Evolutionary conservation across 2,113 vertebrate genomes (phyloP).

Genomic region (Ploceus nigricollis): DNA sequence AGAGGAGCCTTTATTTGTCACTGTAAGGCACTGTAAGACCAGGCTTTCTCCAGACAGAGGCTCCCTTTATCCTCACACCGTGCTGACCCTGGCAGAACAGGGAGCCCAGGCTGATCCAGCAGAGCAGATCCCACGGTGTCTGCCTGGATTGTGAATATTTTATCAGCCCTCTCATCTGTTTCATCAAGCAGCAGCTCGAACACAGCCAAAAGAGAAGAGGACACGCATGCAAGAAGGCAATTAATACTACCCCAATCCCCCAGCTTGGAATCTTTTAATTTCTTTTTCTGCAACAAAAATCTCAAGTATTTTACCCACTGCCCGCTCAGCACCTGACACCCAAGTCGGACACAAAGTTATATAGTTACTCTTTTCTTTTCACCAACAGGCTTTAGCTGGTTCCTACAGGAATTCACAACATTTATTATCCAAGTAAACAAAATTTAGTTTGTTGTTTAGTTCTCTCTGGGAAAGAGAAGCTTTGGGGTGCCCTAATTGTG

Average conservation of each 20-base stretch:
- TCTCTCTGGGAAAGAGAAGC: not conserved
- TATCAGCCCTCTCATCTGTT: not conserved
- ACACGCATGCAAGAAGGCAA: not conserved
- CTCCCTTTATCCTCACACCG: not conserved
- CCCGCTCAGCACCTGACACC: not conserved
- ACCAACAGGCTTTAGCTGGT: not conserved
- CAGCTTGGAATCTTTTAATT: not conserved
- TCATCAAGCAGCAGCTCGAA: not conserved
- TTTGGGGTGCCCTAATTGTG: not conserved
- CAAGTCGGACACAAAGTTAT: not conserved
- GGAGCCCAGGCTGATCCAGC: not conserved
- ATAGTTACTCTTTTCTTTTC: not conserved
- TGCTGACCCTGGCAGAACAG: not conserved
- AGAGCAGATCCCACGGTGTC: not conserved
- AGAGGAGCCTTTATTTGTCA: not conserved
- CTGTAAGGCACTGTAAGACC: not conserved
- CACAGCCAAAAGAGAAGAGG: not conserved
- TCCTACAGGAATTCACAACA: not conserved
- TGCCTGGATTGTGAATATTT: not conserved
- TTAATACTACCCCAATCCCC: not conserved
- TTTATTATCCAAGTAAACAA: not conserved
- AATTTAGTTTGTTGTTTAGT: not conserved
- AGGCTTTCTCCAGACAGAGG: not conserved
- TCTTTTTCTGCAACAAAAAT: not conserved
- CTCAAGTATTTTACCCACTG: not conserved